phyloP scores from a whole-genome alignment of 2,888 invertebrate species.

The Chrysolina oricalcia region DNA sequence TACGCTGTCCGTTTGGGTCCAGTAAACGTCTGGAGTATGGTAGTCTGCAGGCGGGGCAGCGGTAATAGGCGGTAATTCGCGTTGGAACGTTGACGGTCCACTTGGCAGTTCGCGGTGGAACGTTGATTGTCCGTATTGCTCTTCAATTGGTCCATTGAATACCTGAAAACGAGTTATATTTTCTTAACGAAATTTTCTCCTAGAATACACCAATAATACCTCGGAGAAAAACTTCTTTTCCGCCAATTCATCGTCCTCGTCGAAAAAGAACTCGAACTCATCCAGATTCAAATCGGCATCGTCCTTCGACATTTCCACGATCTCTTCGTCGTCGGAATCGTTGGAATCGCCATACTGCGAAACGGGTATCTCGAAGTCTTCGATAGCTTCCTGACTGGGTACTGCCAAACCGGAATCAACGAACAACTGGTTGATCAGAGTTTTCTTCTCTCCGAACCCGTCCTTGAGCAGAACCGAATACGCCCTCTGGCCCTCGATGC shows the following conservation, averaged over 20 bases:
- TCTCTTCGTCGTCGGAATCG: conserved; percentile 45
- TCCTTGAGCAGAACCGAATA: conserved; percentile 74
- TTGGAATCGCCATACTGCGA: conserved; percentile 13
- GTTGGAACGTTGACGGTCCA: not conserved
- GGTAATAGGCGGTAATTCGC: conserved; percentile 54
- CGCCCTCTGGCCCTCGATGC: conserved; percentile 28
- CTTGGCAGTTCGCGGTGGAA: conserved; percentile 42
- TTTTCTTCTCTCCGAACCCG: conserved; percentile 69
- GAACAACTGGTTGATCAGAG: conserved; percentile 73
- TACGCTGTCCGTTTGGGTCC: conserved; percentile 63
- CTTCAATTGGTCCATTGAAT: not conserved
- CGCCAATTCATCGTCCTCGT: conserved; percentile 30
- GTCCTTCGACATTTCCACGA: conserved; percentile 34
- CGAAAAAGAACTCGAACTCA: conserved; percentile 45
- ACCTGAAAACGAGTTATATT: conserved; percentile 20
- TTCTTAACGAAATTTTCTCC: too few species aligned
- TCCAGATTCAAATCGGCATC: conserved; percentile 32
- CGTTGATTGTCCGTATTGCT: not conserved
- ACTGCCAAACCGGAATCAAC: conserved; percentile 73
- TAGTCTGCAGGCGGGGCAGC: conserved; percentile 57
- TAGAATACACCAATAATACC: too few species aligned
- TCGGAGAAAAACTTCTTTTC: conserved; percentile 36
- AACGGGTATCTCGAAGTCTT: conserved; percentile 56
- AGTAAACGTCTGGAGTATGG: conserved; percentile 65
- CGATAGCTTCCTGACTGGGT: conserved; percentile 53